These are phyloP conservation scores for Neoitamus cyanurus DNA, from an alignment of 2,888 invertebrate species.

Conservation along the genomic window DNA sequence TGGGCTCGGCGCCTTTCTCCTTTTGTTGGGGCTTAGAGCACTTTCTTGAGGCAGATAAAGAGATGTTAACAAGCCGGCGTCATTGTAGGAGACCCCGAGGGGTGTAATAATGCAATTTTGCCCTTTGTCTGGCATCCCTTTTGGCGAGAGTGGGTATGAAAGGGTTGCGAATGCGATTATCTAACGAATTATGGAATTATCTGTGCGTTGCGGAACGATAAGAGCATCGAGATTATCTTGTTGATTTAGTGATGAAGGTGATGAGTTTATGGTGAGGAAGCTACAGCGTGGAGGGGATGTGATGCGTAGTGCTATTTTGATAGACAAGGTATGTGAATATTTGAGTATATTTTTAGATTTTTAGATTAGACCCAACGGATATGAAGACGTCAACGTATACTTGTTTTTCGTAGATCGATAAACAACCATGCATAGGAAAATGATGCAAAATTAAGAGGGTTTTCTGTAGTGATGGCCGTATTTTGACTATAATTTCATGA, in stretches of 20 bases:
- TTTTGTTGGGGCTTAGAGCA: background rate
- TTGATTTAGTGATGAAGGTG: background rate
- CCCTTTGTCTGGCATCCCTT: background rate
- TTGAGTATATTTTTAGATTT: too few relatives aligned
- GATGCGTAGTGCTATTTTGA: too few relatives aligned
- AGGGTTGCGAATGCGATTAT: background rate
- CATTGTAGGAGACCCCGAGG: background rate
- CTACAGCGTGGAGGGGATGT: too few relatives aligned
- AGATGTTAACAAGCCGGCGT: slow-evolving; percentile 15
- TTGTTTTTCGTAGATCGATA: too few relatives aligned
- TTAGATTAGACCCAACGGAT: too few relatives aligned
- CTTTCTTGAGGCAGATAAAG: slow-evolving; percentile 32
- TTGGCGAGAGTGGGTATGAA: background rate
- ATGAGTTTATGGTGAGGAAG: background rate
- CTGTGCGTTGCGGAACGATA: background rate
- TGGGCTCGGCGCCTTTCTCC: background rate
- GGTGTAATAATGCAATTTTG: background rate
- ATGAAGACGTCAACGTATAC: too few relatives aligned
- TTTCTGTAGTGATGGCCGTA: too few relatives aligned
- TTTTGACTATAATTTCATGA: too few relatives aligned
- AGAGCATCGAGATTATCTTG: background rate
- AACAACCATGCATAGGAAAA: too few relatives aligned
- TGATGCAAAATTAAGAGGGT: too few relatives aligned
- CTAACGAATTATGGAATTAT: background rate
- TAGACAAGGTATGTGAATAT: too few relatives aligned